Evolutionary conservation across 1,140 invertebrate genomes (phyloP), one percentile per base, ranked within the genome.

Genomic region (Triops cancriformis): DNA sequence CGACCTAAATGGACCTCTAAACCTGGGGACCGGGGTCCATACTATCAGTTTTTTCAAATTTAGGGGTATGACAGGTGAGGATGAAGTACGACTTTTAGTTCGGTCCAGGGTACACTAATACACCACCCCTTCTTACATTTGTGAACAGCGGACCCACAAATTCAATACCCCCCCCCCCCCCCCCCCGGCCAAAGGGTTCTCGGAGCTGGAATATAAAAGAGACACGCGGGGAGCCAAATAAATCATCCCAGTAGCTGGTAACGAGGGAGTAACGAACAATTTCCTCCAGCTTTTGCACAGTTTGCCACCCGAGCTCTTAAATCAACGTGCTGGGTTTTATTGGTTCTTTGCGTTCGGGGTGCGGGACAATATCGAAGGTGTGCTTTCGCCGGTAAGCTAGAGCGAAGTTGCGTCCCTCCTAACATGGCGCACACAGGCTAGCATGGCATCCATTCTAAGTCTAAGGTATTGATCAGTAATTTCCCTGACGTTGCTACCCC

Each of bases 401-500:
- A 23, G 31, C 31, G 23, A 64, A 64, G 14, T 4, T 23, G 5
- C 51, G 18, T 18, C 18, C 10, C 14, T 64, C 51, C n/a, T n/a
- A n/a, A n/a, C n/a, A n/a, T n/a, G n/a, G n/a, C n/a, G n/a, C n/a
- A n/a, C n/a, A n/a, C n/a, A n/a, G n/a, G n/a, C n/a, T 23, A 18
- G 18, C 51, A 64, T 14, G 5, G 51, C 51, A 64, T 14, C 14
- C 51, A 64, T 23, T 14, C 51, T 23, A 64, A 64, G 51, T 64
- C 51, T 64, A 64, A n/a, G 51, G 51, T 64, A 64, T 64, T 64
- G 51, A 64, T 64, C 51, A 64, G 51, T 23, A 64, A n/a, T 64
- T 23, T 64, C 51, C 10, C 51, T 64, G 51, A 23, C 51, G 51
- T 64, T 64, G 51, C 51, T 23, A 1, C 51, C 14, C 51, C 14